Base-by-base conservation (phyloP, 2,113 vertebrate genomes). In the Anser cygnoides region DNA sequence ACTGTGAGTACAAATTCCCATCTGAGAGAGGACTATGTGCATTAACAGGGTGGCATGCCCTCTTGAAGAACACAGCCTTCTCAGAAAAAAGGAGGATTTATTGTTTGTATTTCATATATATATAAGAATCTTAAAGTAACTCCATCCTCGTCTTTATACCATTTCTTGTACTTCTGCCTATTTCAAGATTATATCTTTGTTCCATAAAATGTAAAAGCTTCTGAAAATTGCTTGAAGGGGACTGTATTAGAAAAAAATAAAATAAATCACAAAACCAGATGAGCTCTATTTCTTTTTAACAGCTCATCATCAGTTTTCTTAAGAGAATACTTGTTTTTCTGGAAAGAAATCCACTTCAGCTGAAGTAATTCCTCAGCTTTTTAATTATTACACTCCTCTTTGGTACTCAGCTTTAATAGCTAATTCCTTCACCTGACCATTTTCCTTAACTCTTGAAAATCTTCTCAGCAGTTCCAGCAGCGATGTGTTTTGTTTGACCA, bases 301-400 rank as follows among this genome's bases (percentile, higher is more conserved):
- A 65, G 58, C 46, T 89, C 62, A 49, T 95, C 76, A 81, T 75
- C 59, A 18, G 39, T 65, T 76, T 72, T 78, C 80, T 70, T 77
- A 82, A 62, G 80, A 93, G 95, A 94, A 79, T 55, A 19, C 26
- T 93, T 73, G 19, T 89, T 62, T 89, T 76, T 87, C 73, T 78
- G 73, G 23, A 72, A 95, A 78, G 71, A 96, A 94, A 92, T 65
- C 26, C 62, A 82, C 90, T 94, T 92, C 80, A 92, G 31, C 62
- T 92, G 66, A 92, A 87, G 84, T 90, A 76, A 93, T 58, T 59
- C 84, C 85, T 94, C 70, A 19, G 67, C 29, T 90, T 92, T 96
- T 94, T 96, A 89, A 94, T 97, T 92, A 96, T 76, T 76, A 25
- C 73, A 59, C 84, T 93, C 62, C 44, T 95, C 84, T 93, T 93